phyloP scores from a whole-genome alignment of 2,797 vertebrate species.

The Xenentodon cancila region DNA sequence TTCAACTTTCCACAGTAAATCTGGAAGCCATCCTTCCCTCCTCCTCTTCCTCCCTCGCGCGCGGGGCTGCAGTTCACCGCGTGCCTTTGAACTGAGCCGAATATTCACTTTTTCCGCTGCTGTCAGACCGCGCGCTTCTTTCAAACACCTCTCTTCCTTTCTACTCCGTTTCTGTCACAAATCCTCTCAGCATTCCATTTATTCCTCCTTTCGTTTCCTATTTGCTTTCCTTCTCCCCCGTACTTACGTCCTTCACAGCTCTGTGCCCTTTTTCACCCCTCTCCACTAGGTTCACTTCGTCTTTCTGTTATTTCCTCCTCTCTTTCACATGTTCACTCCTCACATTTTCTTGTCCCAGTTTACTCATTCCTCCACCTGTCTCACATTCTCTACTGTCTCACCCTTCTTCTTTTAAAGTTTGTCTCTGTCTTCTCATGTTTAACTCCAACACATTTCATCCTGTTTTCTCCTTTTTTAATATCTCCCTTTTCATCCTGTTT shows the following conservation, averaged over 20 bases:
- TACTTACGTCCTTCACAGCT: background rate
- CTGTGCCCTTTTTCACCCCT: background rate
- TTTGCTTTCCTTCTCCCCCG: too few species aligned
- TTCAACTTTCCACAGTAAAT: constrained; percentile 74
- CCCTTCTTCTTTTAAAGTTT: background rate
- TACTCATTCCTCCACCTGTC: background rate
- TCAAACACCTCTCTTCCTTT: constrained; percentile 41
- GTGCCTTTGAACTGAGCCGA: constrained; percentile 75
- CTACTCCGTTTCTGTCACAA: too few species aligned
- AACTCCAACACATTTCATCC: background rate
- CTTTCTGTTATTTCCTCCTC: background rate
- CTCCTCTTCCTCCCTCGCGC: constrained; percentile 4
- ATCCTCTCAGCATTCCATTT: too few species aligned
- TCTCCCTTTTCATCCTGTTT: background rate
- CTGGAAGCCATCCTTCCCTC: constrained; percentile 66
- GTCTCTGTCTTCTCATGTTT: background rate
- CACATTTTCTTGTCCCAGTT: background rate
- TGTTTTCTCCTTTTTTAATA: background rate
- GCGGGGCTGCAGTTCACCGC: constrained; percentile 45
- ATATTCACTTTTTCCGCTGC: constrained; percentile 81
- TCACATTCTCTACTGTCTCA: background rate
- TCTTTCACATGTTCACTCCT: background rate
- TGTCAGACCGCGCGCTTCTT: constrained; percentile 52
- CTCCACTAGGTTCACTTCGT: too few species aligned
- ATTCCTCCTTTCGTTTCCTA: constrained; percentile 2